Evolutionary conservation across 2,113 vertebrate genomes (phyloP).

Genomic region (Entosphenus tridentatus): DNA sequence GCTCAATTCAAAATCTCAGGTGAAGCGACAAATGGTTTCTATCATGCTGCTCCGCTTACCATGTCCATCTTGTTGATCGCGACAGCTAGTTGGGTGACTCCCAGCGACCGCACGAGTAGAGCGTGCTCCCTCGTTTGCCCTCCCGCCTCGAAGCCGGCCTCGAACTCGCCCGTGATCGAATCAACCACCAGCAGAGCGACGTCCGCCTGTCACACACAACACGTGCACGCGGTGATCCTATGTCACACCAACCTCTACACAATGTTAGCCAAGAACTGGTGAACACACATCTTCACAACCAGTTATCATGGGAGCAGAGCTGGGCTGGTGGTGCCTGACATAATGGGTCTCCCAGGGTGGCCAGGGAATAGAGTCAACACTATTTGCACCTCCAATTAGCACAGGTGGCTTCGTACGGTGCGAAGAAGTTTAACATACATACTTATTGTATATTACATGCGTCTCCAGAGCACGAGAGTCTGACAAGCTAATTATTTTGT

Average conservation of each 20-base stretch:
- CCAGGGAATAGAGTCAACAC: too few relatives aligned
- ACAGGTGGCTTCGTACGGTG: too few relatives aligned
- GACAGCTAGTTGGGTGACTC: constrained; percentile 86
- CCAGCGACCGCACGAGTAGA: constrained; percentile 75
- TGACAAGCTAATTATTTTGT: constrained; percentile 2
- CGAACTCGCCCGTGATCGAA: constrained; percentile 81
- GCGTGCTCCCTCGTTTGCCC: constrained; percentile 88
- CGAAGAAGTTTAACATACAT: neutral
- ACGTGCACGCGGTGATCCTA: too few relatives aligned
- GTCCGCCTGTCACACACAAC: constrained; percentile 39
- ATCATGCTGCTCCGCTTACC: constrained; percentile 21
- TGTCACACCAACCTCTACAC: too few relatives aligned
- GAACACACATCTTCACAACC: too few relatives aligned
- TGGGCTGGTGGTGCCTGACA: too few relatives aligned
- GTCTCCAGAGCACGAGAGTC: neutral
- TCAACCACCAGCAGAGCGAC: constrained; percentile 83
- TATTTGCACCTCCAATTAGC: too few relatives aligned
- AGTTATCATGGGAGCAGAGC: too few relatives aligned
- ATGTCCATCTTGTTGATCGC: constrained; percentile 98
- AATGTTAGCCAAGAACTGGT: too few relatives aligned
- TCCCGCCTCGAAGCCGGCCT: constrained; percentile 86
- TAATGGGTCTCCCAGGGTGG: too few relatives aligned
- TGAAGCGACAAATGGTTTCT: too few relatives aligned
- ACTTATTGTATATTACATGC: neutral
- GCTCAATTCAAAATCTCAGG: too few relatives aligned